phyloP scores from a whole-genome alignment of 2,797 vertebrate genomes.

The Dromococcyx pavoninus region DNA sequence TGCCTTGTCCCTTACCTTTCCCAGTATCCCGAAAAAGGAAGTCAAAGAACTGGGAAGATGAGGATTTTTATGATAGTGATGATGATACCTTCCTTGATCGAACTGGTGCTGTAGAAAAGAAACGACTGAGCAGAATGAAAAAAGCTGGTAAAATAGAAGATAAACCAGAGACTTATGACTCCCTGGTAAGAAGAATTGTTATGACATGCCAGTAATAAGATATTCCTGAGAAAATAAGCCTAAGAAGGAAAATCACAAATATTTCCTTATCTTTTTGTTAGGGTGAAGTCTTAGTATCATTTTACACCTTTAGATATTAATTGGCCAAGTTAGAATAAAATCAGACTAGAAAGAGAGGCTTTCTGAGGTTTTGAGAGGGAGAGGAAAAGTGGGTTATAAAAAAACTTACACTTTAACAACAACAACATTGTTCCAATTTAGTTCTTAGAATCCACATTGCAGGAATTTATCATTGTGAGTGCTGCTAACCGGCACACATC shows the following conservation, averaged over 20 bases:
- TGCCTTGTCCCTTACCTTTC: not conserved
- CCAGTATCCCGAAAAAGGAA: conserved; percentile 95
- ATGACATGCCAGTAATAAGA: not conserved
- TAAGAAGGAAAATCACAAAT: too few relatives aligned
- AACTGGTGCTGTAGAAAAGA: conserved; percentile 93
- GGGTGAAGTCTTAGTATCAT: not conserved
- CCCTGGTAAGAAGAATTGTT: conserved; percentile 81
- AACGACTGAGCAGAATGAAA: conserved; percentile 92
- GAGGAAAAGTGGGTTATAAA: too few relatives aligned
- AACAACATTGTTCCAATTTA: not conserved
- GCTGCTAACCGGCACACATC: not conserved
- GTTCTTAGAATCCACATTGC: not conserved
- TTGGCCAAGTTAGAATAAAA: not conserved
- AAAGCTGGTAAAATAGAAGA: conserved; percentile 95
- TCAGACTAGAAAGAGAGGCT: not conserved
- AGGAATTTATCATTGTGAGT: not conserved
- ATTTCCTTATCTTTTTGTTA: not conserved
- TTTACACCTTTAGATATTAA: not conserved
- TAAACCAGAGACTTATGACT: conserved; percentile 89
- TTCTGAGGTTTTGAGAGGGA: not conserved
- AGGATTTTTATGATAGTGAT: conserved; percentile 97
- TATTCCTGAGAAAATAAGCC: too few relatives aligned
- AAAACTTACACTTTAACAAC: not conserved
- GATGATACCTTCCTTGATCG: conserved; percentile 97
- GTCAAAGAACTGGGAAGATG: conserved; percentile 97